phyloP scores from a whole-genome alignment of 2,113 vertebrate species.

The Ailuropoda melanoleuca region DNA sequence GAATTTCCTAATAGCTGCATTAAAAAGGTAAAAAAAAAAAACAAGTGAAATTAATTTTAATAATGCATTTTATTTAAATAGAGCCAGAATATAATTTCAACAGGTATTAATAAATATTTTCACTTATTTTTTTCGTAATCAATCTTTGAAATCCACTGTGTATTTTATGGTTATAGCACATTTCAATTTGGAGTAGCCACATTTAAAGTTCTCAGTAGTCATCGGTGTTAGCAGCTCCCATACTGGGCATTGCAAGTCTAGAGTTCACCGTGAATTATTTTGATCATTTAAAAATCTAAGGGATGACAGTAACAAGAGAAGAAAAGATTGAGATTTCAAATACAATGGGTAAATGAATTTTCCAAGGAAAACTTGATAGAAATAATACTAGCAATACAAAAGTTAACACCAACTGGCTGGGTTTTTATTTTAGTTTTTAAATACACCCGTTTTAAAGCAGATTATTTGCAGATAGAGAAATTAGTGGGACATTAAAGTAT shows the following conservation, averaged over 20 bases:
- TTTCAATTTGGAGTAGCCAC: background rate
- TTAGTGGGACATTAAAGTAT: background rate
- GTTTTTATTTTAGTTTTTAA: constrained; percentile 39
- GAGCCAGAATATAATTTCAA: background rate
- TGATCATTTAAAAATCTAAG: background rate
- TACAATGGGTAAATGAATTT: background rate
- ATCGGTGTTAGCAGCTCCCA: background rate
- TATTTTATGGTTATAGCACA: background rate
- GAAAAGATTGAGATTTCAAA: constrained; percentile 34
- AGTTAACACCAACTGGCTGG: background rate
- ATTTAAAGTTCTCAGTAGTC: background rate
- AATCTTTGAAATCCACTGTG: background rate
- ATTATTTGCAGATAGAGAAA: background rate
- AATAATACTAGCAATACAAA: background rate
- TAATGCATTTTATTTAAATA: background rate
- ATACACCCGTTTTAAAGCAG: background rate
- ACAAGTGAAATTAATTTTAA: constrained; percentile 1
- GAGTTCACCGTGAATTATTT: background rate
- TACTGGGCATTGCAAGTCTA: background rate
- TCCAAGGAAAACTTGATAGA: background rate
- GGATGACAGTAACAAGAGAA: background rate
- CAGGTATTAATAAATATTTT: background rate
- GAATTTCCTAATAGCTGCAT: background rate
- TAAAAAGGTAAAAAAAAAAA: constrained; percentile 23
- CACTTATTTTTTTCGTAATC: background rate